Base-by-base conservation (phyloP, 2,888 invertebrate genomes). In the Crocallis elinguaria region DNA sequence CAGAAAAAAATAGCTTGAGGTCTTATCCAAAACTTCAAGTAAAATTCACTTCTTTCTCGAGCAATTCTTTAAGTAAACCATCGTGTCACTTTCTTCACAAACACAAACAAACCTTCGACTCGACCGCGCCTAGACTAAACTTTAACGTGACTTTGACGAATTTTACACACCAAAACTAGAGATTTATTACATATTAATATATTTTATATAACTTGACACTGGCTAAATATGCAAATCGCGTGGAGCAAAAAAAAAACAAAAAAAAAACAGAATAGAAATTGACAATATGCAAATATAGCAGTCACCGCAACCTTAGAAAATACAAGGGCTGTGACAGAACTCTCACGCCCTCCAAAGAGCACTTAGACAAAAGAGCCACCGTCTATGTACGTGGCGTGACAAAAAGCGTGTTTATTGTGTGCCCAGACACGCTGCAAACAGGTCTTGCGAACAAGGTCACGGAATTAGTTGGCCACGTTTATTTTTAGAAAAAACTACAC, bases 381-480 rank as follows among this genome's bases (percentile, higher is more conserved):
- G 30, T 32, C 21, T 23, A 8, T 13, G 14, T 3, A 11, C 25
- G 44, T 36, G 44, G 35, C 36, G 44, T 44, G 35, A 44, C 35
- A 35, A 36, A 44, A 35, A 44, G 4, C 29, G 3, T 43, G 43
- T 43, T 36, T 44, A 36, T 44, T 44, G 44, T 44, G 35, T 27
- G 35, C 44, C 25, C 27, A 44, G 44, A 44, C 44, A 27, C 35
- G 36, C 36, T 14, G 36, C 36, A 27, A 36, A 44, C 44, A 36
- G 6, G 32, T 21, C 42, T 14, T 39, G 14, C n/a, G 23, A n/a
- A 25, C 19, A 19, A 25, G 25, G 25, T 25, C 25, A 9, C n/a
- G 17, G 12, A 19, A 19, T 25, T 25, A 8, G 6, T 25, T 9
- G 8, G 4, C 8, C 1, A 19, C 5, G 5, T 19, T 4, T 19